Evolutionary conservation across 2,113 vertebrate genomes (phyloP).

Genomic region (Cynopterus brachyotis): DNA sequence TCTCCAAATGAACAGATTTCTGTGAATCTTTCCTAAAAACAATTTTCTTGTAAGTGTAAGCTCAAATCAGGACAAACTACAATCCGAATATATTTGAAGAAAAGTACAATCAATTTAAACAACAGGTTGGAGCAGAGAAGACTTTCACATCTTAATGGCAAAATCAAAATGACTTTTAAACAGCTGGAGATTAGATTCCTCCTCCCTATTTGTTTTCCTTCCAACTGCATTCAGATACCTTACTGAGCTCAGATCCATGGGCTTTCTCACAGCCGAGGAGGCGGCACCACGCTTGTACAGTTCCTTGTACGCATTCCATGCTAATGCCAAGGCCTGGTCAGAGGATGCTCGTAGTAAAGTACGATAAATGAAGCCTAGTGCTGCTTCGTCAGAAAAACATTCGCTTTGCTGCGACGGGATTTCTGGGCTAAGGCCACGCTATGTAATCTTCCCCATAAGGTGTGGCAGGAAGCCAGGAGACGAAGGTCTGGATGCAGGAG

Average conservation of each 20-base stretch:
- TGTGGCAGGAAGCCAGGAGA: conserved; percentile 47
- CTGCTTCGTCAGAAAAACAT: conserved; percentile 23
- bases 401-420: conserved; percentile 33
- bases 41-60: conserved; percentile 72
- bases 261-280: neutral
- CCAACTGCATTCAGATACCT: neutral
- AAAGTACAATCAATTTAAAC: conserved; percentile 65
- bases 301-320: neutral
- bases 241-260: neutral
- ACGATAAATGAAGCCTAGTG: neutral
- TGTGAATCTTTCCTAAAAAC: conserved; percentile 79
- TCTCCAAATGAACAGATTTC: conserved; percentile 79
- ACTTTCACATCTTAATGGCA: conserved; percentile 65
- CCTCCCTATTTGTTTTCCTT: conserved; percentile 13
- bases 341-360: neutral
- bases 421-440: conserved; percentile 44
- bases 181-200: conserved; percentile 57
- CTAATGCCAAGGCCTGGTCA: neutral
- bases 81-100: conserved; percentile 66
- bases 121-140: conserved; percentile 61
- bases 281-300: neutral
- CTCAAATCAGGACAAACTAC: conserved; percentile 77
- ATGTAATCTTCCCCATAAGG: conserved; percentile 51
- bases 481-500: neutral
- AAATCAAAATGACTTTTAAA: conserved; percentile 68